phyloP scores from a whole-genome alignment of 2,113 vertebrate species.

The Sphaerodactylus townsendi region DNA sequence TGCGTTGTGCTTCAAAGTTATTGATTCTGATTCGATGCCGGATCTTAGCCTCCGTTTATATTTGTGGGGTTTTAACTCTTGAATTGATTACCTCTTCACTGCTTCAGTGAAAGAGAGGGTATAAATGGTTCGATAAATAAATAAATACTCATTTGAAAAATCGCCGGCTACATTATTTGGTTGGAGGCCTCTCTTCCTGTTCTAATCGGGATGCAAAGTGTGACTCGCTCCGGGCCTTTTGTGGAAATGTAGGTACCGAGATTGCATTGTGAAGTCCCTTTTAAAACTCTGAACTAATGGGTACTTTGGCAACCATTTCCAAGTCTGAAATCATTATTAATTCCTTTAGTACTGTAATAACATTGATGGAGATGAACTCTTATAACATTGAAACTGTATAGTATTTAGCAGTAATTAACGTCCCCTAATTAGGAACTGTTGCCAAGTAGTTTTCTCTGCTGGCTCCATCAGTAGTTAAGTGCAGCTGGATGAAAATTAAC shows the following conservation, averaged over 20 bases:
- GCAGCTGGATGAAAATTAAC: conserved; percentile 79
- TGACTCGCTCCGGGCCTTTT: conserved; percentile 36
- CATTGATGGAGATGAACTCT: conserved; percentile 78
- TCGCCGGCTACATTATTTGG: neutral
- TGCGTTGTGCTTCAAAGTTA: no score
- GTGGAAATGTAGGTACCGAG: conserved; percentile 21
- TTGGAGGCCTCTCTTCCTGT: neutral
- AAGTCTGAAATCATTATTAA: conserved; percentile 77
- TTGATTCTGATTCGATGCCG: no score
- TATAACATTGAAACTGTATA: conserved; percentile 73
- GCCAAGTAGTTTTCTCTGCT: conserved; percentile 77
- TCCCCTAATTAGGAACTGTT: conserved; percentile 78
- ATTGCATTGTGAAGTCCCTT: conserved; percentile 54
- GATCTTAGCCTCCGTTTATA: no score
- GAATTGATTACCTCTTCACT: no score
- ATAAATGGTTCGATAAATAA: no score
- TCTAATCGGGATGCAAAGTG: conserved; percentile 26
- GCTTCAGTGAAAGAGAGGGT: no score
- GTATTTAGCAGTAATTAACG: conserved; percentile 80
- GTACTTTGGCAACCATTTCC: conserved; percentile 69
- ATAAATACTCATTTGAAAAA: neutral
- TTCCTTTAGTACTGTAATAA: conserved; percentile 74
- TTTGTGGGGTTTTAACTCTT: no score
- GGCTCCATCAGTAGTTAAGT: conserved; percentile 74
- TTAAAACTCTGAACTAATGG: conserved; percentile 71